Percentiles rank a stretch among this genome's conserved stretches.
Evolutionary conservation across 2,113 vertebrate species (phyloP).

Genomic region (Oceanodroma tethys): DNA sequence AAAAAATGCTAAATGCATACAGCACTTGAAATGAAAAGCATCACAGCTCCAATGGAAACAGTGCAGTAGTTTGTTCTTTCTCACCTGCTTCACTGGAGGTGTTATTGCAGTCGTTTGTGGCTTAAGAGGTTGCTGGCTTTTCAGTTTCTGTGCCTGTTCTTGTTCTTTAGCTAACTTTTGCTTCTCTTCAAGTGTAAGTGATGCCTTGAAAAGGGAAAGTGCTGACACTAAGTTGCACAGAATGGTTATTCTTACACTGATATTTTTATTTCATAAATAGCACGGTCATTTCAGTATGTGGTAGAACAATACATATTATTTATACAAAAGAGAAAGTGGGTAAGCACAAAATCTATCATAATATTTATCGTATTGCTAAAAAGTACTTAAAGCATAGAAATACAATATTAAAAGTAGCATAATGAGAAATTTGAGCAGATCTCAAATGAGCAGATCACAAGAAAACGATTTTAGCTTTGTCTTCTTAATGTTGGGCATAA

Average conservation of each 20-base stretch:
- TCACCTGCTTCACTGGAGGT: constrained; percentile 77
- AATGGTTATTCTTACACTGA: not conserved
- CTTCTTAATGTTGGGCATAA: not conserved
- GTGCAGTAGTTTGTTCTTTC: not conserved
- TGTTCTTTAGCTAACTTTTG: constrained; percentile 96
- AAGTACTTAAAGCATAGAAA: not conserved
- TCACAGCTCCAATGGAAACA: not conserved
- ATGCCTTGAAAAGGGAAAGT: constrained; percentile 74
- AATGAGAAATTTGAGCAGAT: not conserved
- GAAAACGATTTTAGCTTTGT: not conserved
- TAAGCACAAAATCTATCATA: not conserved
- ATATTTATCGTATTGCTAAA: not conserved
- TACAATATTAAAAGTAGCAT: not conserved
- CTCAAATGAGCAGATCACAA: not conserved
- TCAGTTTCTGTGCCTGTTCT: constrained; percentile 93
- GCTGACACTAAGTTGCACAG: not conserved
- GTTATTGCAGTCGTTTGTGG: constrained; percentile 80
- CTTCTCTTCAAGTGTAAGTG: constrained; percentile 96
- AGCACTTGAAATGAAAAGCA: not conserved
- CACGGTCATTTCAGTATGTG: not conserved
- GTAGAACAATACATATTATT: not conserved
- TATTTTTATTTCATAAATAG: not conserved
- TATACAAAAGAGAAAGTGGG: not conserved
- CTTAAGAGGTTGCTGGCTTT: constrained; percentile 89
- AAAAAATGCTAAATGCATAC: not conserved